These are phyloP conservation scores for Mesorhabditis spiculigera DNA, from an alignment of 2,888 invertebrate genomes.

Conservation along the genomic window DNA sequence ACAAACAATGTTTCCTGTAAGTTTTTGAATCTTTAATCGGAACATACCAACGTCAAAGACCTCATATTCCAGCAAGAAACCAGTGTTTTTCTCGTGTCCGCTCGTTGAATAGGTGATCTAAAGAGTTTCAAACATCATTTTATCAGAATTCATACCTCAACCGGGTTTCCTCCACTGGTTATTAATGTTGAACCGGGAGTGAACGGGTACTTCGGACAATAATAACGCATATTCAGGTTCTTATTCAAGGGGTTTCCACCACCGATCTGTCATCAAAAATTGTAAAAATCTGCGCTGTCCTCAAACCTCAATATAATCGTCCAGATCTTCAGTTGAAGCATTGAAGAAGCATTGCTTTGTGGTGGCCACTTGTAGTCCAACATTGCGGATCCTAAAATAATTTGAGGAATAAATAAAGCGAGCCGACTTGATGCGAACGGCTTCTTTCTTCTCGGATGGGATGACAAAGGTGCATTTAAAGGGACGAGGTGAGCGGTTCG, in stretches of 20 bases:
- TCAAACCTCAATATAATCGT: neutral
- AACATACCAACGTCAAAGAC: conserved; percentile 35
- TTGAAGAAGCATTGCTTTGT: conserved; percentile 37
- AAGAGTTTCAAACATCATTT: neutral
- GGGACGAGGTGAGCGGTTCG: conserved; percentile 29
- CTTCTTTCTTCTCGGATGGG: conserved; percentile 24
- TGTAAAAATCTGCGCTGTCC: neutral
- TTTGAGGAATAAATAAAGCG: conserved; percentile 8
- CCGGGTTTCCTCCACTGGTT: conserved; percentile 20
- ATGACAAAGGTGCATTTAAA: conserved; percentile 52
- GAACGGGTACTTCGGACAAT: conserved; percentile 46
- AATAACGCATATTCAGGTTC: conserved; percentile 38
- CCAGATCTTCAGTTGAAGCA: conserved; percentile 22
- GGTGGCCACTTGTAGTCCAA: conserved; percentile 35
- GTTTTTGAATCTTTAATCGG: too few relatives aligned
- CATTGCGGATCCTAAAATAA: conserved; percentile 35
- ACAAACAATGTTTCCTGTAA: too few relatives aligned
- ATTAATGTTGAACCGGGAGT: conserved; percentile 18
- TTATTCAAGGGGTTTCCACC: conserved; percentile 42
- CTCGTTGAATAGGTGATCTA: conserved; percentile 36
- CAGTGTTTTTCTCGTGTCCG: conserved; percentile 42
- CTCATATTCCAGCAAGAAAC: conserved; percentile 45
- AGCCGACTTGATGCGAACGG: conserved; percentile 23
- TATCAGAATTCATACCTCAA: neutral
- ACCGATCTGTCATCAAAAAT: conserved; percentile 29